phyloP scores from a whole-genome alignment of 1,140 invertebrate genomes.

The Neotoxoptera formosana region DNA sequence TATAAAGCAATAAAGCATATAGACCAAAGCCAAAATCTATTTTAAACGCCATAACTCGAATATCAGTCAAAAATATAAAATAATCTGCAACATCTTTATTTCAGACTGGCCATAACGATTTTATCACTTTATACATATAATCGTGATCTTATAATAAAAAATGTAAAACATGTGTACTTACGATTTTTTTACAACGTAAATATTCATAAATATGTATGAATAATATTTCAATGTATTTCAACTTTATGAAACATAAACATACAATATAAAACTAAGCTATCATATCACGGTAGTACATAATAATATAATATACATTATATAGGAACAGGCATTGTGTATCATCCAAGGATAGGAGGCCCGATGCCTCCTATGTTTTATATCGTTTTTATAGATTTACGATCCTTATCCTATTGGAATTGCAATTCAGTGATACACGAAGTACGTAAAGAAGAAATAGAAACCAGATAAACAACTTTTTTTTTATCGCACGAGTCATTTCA shows the following conservation, averaged over 20 bases:
- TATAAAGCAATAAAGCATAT: not conserved
- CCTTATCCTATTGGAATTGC: constrained; percentile 16
- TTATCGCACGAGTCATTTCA: not conserved
- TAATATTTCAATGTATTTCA: not conserved
- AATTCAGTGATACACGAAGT: not conserved
- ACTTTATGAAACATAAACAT: not conserved
- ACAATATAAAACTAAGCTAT: not conserved
- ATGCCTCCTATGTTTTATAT: not conserved
- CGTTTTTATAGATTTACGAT: not conserved
- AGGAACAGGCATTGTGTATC: not conserved
- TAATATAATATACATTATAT: not conserved
- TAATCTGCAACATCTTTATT: not conserved
- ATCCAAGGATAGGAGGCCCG: not conserved
- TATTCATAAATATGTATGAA: constrained; percentile 4
- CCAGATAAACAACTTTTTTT: constrained; percentile 28
- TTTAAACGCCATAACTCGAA: constrained; percentile 13
- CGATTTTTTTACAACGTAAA: not conserved
- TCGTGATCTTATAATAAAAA: not conserved
- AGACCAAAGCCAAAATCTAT: not conserved
- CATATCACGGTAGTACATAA: not conserved
- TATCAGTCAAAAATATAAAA: not conserved
- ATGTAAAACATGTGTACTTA: not conserved
- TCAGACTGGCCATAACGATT: not conserved
- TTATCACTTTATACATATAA: not conserved
- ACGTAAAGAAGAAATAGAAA: constrained; percentile 31